These are phyloP conservation scores for Thaleichthys pacificus DNA, from an alignment of 2,797 vertebrate species.

Conservation along the genomic window DNA sequence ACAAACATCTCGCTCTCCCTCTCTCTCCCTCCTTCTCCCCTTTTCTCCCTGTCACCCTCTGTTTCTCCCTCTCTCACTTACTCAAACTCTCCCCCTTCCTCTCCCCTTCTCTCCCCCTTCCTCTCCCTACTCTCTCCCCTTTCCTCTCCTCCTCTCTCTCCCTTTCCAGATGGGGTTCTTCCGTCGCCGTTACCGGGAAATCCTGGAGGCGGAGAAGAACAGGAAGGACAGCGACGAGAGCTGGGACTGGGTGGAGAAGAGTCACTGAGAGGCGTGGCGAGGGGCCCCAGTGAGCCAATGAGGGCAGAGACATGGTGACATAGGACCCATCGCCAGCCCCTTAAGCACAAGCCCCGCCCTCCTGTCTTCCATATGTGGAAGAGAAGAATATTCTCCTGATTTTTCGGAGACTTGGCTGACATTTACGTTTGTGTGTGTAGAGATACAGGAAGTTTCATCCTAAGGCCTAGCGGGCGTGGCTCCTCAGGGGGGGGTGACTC, in stretches of 20 bases:
- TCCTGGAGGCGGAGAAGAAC: conserved; percentile 96
- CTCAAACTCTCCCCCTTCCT: background rate
- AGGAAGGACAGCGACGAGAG: conserved; percentile 95
- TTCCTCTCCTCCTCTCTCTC: conserved; percentile 9
- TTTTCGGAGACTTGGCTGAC: conserved; percentile 90
- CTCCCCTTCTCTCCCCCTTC: background rate
- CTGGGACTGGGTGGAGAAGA: conserved; percentile 99
- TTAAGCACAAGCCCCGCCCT: conserved; percentile 80
- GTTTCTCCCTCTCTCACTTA: background rate
- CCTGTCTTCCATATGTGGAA: conserved; percentile 99
- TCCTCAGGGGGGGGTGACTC: conserved; percentile 75
- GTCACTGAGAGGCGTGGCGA: conserved; percentile 77
- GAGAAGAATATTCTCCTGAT: conserved; percentile 98
- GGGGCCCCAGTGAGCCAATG: conserved; percentile 63
- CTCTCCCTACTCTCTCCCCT: conserved; percentile 8
- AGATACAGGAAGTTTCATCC: conserved; percentile 51
- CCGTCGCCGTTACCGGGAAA: conserved; percentile 95
- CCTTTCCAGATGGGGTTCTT: conserved; percentile 95
- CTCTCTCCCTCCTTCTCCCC: background rate
- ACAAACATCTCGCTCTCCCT: too few species aligned
- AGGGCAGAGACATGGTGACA: conserved; percentile 36
- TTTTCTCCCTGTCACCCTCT: background rate
- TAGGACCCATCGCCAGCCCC: conserved; percentile 79
- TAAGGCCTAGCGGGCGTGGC: conserved; percentile 44
- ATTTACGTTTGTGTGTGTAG: conserved; percentile 79